Evolutionary conservation across 2,888 invertebrate genomes (phyloP).

Genomic region (Aromia moschata): DNA sequence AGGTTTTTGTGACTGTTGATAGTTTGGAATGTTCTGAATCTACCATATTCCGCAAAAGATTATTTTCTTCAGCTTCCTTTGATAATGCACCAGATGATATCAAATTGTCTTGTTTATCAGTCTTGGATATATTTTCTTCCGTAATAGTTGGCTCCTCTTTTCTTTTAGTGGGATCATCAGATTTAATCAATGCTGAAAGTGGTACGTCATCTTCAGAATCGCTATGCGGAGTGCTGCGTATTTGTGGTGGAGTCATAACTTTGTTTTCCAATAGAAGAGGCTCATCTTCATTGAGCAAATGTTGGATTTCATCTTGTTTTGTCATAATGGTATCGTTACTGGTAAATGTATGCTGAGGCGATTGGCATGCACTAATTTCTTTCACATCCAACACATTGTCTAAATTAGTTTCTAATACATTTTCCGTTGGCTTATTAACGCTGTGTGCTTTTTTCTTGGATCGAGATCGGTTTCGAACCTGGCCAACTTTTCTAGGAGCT

Average conservation of each 20-base stretch:
- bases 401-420: slow-evolving; percentile 37
- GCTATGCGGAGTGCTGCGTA: slow-evolving; percentile 5
- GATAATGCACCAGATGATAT: too few species aligned
- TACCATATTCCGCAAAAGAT: too few species aligned
- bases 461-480: slow-evolving; percentile 22
- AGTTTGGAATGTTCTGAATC: too few species aligned
- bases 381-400: slow-evolving; percentile 33
- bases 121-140: too few species aligned
- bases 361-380: slow-evolving; percentile 30
- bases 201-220: slow-evolving; percentile 46
- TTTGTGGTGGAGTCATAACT: slow-evolving; percentile 26
- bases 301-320: slow-evolving; percentile 15
- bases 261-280: slow-evolving; percentile 50
- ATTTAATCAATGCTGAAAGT: slow-evolving; percentile 36
- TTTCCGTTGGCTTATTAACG: slow-evolving; percentile 15
- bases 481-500: slow-evolving; percentile 33
- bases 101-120: too few species aligned
- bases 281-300: slow-evolving; percentile 44
- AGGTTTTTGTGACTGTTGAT: too few species aligned
- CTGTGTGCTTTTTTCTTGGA: slow-evolving; percentile 20
- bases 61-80: too few species aligned
- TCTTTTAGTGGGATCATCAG: slow-evolving; percentile 3
- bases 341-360: slow-evolving; percentile 10
- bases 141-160: too few species aligned
- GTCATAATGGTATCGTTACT: slow-evolving; percentile 9